phyloP scores from a whole-genome alignment of 1,140 invertebrate species.

The Leguminivora glycinivorella region DNA sequence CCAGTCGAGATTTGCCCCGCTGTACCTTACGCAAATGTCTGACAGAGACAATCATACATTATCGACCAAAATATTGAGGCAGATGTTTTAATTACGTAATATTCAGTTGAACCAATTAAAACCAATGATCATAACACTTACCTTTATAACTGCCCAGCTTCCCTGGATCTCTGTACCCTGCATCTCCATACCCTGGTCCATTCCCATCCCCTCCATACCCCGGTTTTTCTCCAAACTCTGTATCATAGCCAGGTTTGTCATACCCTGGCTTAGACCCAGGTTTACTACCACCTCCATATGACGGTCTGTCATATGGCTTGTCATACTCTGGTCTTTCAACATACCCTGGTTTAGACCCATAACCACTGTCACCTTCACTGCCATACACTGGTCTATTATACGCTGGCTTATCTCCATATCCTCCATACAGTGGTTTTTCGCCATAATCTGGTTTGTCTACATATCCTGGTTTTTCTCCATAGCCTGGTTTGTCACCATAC shows the following conservation, averaged over 20 bases:
- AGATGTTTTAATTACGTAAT: too few relatives aligned
- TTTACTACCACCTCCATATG: not conserved
- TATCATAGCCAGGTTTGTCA: constrained; percentile 32
- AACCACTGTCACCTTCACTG: not conserved
- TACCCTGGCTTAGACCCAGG: not conserved
- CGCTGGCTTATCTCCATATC: constrained; percentile 34
- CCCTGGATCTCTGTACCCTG: constrained; percentile 9
- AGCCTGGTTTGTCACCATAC: not conserved
- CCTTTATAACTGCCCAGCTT: constrained; percentile 49
- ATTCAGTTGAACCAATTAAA: too few relatives aligned
- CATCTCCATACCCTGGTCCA: not conserved
- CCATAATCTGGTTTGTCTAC: not conserved
- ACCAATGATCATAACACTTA: constrained; percentile 42
- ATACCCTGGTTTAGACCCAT: constrained; percentile 33
- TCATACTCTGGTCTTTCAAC: constrained; percentile 28
- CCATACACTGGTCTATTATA: not conserved
- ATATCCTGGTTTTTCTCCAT: constrained; percentile 28
- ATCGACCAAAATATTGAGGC: too few relatives aligned
- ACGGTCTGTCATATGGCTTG: not conserved
- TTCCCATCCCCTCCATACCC: not conserved
- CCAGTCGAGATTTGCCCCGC: too few relatives aligned
- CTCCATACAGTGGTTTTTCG: constrained; percentile 30
- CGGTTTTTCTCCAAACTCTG: not conserved
- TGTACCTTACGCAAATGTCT: too few relatives aligned
- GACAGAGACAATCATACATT: too few relatives aligned